Base-by-base conservation (phyloP, 1,140 invertebrate genomes). In the Orchesella cincta region DNA sequence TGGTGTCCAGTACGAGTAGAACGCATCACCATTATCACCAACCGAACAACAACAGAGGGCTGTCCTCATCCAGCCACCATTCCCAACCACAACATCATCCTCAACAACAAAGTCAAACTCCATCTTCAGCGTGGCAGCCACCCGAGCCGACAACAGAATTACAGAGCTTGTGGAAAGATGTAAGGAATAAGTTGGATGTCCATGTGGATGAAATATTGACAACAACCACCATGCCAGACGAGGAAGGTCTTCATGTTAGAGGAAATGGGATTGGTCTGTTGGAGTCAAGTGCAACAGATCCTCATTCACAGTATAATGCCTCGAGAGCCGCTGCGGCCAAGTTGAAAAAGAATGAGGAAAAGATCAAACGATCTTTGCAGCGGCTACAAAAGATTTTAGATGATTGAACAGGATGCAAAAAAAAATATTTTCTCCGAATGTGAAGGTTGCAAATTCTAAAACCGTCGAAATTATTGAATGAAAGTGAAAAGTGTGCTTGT, bases 91-190 rank as follows among this genome's bases (percentile, higher is more conserved):
- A 29, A 12, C 34, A 34, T 34, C 67, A 71, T 71, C 34, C 12
- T 8, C 67, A 71, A 36, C 29, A 12, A n/a, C 20, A 12, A 64
- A 8, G 8, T 12, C 57, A 64, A 23, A 5, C 28, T 12, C 57
- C 12, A 71, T 31, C 8, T n/a, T n/a, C n/a, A n/a, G 12, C 57
- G 23, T 26, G 23, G 71, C 71, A 73, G 14, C 52, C 34, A 18
- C 18, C 14, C 0, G 36, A 70, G 3, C 31, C 39, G 28, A 29
- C 39, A 28, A 34, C 71, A 0, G 76, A 77, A 64, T 31, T 77
- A 36, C 36, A 35, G 20, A 77, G 28, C 36, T 64, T 77, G 16
- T 77, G 76, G 76, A 77, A 77, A 46, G 76, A 77, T 52, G 76
- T 77, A 12, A 62, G 73, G 26, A 33, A 18, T 0, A 77, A 62